Percentiles rank a stretch among this genome's conserved stretches.
phyloP scores from a whole-genome alignment of 1,140 invertebrate species.

The Lucilia cuprina region DNA sequence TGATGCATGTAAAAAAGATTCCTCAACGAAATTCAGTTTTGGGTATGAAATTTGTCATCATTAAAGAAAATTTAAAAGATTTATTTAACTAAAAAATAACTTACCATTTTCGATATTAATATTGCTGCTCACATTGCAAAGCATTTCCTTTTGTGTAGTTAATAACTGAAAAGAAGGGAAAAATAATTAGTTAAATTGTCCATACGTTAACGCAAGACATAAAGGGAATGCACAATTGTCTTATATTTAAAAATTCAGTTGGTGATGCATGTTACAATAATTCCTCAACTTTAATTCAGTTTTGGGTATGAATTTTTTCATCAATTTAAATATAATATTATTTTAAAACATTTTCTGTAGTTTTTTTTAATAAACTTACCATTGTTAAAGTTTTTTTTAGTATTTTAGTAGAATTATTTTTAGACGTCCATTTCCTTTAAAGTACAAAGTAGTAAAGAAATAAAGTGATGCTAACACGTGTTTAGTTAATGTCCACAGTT shows the following conservation, averaged over 20 bases:
- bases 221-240: not conserved
- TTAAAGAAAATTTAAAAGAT: not conserved
- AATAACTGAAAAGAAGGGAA: not conserved
- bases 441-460: not conserved
- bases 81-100: not conserved
- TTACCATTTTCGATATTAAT: not conserved
- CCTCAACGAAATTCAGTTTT: slow-evolving; percentile 41
- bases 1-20: slow-evolving; percentile 51
- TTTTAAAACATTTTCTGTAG: not conserved
- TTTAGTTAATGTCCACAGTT: not conserved
- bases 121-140: not conserved
- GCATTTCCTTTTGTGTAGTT: not conserved
- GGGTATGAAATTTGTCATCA: slow-evolving; percentile 46
- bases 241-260: not conserved
- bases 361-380: not conserved
- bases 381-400: not conserved
- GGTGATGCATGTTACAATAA: slow-evolving; percentile 7
- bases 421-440: not conserved
- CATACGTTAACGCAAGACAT: not conserved
- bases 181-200: not conserved
- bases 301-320: slow-evolving; percentile 22
- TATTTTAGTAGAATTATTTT: not conserved
- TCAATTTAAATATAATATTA: not conserved
- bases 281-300: not conserved
- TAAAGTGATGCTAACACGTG: not conserved